phyloP scores from a whole-genome alignment of 2,797 vertebrate species.

The Chelon labrosus region DNA sequence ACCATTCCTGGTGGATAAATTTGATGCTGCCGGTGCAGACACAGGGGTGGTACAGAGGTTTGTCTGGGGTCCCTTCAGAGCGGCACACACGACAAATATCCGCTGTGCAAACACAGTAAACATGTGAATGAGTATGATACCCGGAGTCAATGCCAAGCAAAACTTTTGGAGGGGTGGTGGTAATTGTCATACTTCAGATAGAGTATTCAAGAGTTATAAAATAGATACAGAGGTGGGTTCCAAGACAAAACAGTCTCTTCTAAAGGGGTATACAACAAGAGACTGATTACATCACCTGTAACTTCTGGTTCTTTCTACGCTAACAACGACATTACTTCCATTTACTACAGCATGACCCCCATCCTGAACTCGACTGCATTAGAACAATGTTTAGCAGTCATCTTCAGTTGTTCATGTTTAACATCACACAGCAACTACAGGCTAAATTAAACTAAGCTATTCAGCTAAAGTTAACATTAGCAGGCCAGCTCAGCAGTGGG shows the following conservation, averaged over 20 bases:
- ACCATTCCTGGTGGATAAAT: constrained; percentile 99
- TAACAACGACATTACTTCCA: background rate
- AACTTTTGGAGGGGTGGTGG: no score
- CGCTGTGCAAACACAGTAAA: constrained; percentile 73
- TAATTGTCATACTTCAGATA: background rate
- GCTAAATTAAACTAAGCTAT: background rate
- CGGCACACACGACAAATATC: constrained; percentile 99
- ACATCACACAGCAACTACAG: background rate
- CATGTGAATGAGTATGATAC: background rate
- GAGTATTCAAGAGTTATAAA: background rate
- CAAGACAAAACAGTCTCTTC: no score
- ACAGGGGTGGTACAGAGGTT: constrained; percentile 97
- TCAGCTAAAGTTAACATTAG: constrained; percentile 32
- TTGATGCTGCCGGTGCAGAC: constrained; percentile 99
- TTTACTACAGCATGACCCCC: background rate
- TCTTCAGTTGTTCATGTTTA: background rate
- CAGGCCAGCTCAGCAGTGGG: constrained; percentile 58
- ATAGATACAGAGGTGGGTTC: background rate
- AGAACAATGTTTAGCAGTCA: background rate
- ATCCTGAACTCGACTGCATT: background rate
- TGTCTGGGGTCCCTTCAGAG: constrained; percentile 97
- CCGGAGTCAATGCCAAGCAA: background rate
- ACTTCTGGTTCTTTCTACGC: constrained; percentile 29
- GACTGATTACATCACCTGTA: constrained; percentile 51
- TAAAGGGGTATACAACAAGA: background rate